Percentiles rank a stretch among this genome's conserved stretches.
Conservation (phyloP, 2,797 vertebrate species). For the Chaenodraco wilsoni region DNA sequence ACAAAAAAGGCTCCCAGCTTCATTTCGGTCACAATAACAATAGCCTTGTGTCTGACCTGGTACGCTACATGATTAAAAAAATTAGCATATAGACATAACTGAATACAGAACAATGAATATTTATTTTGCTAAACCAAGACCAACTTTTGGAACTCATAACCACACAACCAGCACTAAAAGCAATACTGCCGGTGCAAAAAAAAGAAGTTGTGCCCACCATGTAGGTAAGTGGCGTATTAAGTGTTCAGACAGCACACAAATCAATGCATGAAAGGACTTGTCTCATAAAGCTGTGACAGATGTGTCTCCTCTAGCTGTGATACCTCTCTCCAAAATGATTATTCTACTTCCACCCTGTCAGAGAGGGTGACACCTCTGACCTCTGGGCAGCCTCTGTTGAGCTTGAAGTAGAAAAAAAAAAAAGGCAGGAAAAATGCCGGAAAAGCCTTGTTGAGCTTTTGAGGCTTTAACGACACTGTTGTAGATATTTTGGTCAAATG, state of each 20-base stretch:
- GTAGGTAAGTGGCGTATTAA: neutral
- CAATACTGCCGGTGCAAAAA: neutral
- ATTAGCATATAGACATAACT: neutral
- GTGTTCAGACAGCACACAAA: slow-evolving; percentile 29
- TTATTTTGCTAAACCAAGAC: neutral
- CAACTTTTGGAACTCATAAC: neutral
- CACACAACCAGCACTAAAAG: neutral
- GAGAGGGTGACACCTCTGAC: slow-evolving; percentile 39
- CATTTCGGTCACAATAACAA: neutral
- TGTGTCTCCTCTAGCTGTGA: slow-evolving; percentile 28
- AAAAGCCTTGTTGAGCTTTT: too few species aligned
- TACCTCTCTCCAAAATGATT: neutral
- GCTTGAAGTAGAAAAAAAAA: neutral
- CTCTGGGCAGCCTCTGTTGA: slow-evolving; percentile 8
- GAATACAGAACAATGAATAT: neutral
- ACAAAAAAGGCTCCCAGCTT: neutral
- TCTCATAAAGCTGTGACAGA: slow-evolving; percentile 23
- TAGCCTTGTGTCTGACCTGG: neutral
- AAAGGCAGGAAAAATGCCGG: neutral
- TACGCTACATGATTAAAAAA: neutral
- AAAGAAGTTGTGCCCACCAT: neutral
- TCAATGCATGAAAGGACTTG: neutral
- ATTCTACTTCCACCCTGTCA: slow-evolving; percentile 19
- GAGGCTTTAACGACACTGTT: neutral
- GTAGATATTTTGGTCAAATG: neutral